Conservation (phyloP, 2,888 invertebrate genomes). For the Apantesis nais region DNA sequence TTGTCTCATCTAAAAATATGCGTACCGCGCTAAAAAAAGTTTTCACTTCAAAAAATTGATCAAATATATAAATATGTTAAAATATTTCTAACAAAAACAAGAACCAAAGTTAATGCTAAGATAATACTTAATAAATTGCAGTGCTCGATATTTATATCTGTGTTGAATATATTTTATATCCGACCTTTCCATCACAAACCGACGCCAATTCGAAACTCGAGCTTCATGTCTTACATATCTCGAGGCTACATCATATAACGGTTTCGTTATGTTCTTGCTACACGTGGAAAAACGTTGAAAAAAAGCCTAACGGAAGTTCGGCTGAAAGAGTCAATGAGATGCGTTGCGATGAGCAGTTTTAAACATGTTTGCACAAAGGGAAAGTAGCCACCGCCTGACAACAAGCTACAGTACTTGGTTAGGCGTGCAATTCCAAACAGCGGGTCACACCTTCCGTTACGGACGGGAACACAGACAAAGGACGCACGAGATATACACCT, state of each 20-base stretch:
- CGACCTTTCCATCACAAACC: slow-evolving; percentile 27
- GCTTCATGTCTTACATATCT: slow-evolving; percentile 39
- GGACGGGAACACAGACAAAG: slow-evolving; percentile 46
- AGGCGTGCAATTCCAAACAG: slow-evolving; percentile 50
- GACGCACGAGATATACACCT: slow-evolving; percentile 55
- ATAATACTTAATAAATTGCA: slow-evolving; percentile 10
- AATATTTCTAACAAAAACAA: slow-evolving; percentile 3
- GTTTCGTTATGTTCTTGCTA: slow-evolving; percentile 31
- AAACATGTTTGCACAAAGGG: slow-evolving; percentile 46
- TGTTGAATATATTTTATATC: slow-evolving; percentile 39
- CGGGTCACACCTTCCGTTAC: slow-evolving; percentile 56
- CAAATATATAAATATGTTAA: neutral
- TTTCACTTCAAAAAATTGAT: neutral
- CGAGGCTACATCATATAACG: slow-evolving; percentile 40
- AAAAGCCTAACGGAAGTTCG: slow-evolving; percentile 42
- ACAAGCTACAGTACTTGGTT: slow-evolving; percentile 45
- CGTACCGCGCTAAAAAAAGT: no score
- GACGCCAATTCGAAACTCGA: slow-evolving; percentile 23
- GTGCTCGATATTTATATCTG: slow-evolving; percentile 13
- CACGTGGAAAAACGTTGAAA: slow-evolving; percentile 35
- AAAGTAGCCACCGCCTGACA: slow-evolving; percentile 45
- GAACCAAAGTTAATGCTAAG: slow-evolving; percentile 5
- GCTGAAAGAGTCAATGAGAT: slow-evolving; percentile 35
- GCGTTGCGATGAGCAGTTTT: slow-evolving; percentile 39
- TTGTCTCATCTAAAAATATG: no score